phyloP scores from a whole-genome alignment of 2,797 vertebrate genomes.

The Brachymystax lenok region DNA sequence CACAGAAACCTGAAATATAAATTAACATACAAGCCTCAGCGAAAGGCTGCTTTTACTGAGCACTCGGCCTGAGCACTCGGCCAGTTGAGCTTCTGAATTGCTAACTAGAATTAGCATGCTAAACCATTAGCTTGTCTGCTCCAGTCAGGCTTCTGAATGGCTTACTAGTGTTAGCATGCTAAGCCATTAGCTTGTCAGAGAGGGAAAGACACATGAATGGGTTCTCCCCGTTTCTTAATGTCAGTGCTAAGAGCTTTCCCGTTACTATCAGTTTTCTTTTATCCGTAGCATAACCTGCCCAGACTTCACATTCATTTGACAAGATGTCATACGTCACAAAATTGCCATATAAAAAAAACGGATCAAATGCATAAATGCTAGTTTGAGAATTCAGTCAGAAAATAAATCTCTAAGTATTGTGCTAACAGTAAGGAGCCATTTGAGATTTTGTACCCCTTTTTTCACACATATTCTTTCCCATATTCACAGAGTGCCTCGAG shows the following conservation, averaged over 20 bases:
- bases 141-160: neutral
- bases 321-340: neutral
- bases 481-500: constrained; percentile 58
- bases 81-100: neutral
- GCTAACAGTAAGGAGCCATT: constrained; percentile 31
- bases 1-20: constrained; percentile 40
- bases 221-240: neutral
- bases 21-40: neutral
- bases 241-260: constrained; percentile 14
- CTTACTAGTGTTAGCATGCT: neutral
- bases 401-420: constrained; percentile 33
- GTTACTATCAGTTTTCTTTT: constrained; percentile 12
- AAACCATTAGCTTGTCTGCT: neutral
- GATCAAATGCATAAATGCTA: neutral
- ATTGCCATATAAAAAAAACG: neutral
- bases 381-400: constrained; percentile 1
- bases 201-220: neutral
- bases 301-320: neutral
- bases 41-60: neutral
- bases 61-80: too few relatives aligned
- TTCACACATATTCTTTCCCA: constrained; percentile 60
- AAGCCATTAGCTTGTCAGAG: neutral
- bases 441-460: constrained; percentile 23
- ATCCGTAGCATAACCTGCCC: neutral
- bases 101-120: neutral